Evolutionary conservation across 2,113 vertebrate genomes (phyloP), one percentile per base, ranked within the genome.

Genomic region (Otolemur garnettii): DNA sequence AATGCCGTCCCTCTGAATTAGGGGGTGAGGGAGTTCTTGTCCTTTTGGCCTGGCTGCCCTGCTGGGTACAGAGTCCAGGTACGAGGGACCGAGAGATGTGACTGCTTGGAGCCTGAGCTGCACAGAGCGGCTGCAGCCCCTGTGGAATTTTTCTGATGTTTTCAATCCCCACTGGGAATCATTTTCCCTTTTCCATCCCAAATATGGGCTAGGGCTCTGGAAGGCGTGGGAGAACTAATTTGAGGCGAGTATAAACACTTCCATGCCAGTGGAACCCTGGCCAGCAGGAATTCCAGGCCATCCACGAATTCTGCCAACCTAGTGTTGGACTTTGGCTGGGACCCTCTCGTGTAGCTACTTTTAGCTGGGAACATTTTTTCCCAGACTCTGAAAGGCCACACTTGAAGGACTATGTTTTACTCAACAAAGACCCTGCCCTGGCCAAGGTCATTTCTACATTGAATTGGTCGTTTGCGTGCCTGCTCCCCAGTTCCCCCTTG

Each of bases 341-440:
- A 98, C 98, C 97, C 97, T 97, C 97, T 94, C 97, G 75, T 98
- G 98, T 72, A 96, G 97, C 98, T 97, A 97, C 98, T 98, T 99
- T 98, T 98, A 98, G 98, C 98, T 96, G 96, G 97, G 98, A 98
- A 98, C 96, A 98, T 97, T 96, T 98, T 98, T 98, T 98, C 94
- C 93, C 96, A 96, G 98, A 97, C 96, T 92, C 79, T 91, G 10
- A 74, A 94, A 96, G 83, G 62, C 62, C 81, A 62, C 33, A 64
- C 71, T 95, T 91, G 62, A 74, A 90, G 80, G 72, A 64, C 69
- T 45, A 35, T 0, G 1, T 71, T 60, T 94, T 84, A 81, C 45
- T 89, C 78, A 62, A 53, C 68, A 75, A 94, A 95, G 92, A 86
- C 71, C 87, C 92, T 86, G 80, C 18, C 50, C 57, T 66, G 83